A percentile compares a stretch with the other conserved stretches of the same genome.
Evolutionary conservation across 2,888 invertebrate species (phyloP).

Genomic region (Trichopria drosophilae): DNA sequence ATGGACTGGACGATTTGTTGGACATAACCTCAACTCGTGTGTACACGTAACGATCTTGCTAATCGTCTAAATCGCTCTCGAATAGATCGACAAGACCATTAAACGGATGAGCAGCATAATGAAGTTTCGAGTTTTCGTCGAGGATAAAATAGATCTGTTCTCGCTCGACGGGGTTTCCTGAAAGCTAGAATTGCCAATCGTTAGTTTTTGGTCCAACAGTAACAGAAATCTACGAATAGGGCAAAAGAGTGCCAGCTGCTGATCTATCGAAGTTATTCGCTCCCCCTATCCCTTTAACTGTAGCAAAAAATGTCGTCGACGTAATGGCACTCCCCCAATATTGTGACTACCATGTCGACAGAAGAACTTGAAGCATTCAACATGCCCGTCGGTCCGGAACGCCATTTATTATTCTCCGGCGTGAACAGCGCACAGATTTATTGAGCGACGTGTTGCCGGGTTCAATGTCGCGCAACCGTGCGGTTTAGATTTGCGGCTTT

Average conservation of each 20-base stretch:
- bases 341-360: slow-evolving; percentile 58
- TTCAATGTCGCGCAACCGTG: slow-evolving; percentile 47
- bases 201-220: not conserved
- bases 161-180: no score
- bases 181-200: no score
- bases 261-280: not conserved
- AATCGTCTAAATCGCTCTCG: no score
- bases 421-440: slow-evolving; percentile 46
- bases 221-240: no score
- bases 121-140: no score
- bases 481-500: slow-evolving; percentile 56
- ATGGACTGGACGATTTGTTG: no score
- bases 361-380: slow-evolving; percentile 48
- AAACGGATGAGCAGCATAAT: no score
- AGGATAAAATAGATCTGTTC: no score
- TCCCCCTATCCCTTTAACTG: slow-evolving; percentile 22
- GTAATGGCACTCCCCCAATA: slow-evolving; percentile 55
- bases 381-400: slow-evolving; percentile 54
- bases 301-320: slow-evolving; percentile 22
- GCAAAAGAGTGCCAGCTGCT: slow-evolving; percentile 19
- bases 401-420: slow-evolving; percentile 52
- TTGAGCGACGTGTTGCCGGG: slow-evolving; percentile 53
- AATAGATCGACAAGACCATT: no score
- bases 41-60: no score
- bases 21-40: no score